Percentiles rank a stretch among this genome's conserved stretches.
phyloP scores from a whole-genome alignment of 2,113 vertebrate genomes.

The Oreochromis niloticus region DNA sequence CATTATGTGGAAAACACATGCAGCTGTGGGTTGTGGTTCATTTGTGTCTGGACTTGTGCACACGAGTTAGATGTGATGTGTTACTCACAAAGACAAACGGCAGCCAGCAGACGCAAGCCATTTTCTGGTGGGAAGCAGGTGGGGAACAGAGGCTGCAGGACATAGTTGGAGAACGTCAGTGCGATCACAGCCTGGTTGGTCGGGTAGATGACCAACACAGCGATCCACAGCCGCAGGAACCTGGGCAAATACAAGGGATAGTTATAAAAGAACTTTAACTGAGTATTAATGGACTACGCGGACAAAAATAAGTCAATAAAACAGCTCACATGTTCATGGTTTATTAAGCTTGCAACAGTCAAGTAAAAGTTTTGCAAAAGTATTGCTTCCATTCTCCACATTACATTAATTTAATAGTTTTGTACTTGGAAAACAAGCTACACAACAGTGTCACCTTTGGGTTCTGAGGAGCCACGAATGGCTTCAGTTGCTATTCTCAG shows the following conservation, averaged over 20 bases:
- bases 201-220: constrained; percentile 90
- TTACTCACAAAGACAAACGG: constrained; percentile 84
- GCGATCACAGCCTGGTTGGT: constrained; percentile 93
- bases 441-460: background rate
- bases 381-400: background rate
- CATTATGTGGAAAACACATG: background rate
- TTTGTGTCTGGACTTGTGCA: background rate
- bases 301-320: background rate
- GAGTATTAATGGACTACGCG: background rate
- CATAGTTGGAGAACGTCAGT: constrained; percentile 90
- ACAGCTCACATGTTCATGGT: background rate
- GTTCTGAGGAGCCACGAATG: background rate
- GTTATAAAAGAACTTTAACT: background rate
- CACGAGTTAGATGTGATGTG: background rate
- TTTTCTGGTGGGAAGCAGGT: constrained; percentile 84
- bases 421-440: background rate
- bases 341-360: background rate
- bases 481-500: background rate
- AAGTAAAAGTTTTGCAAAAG: background rate
- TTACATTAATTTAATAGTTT: background rate
- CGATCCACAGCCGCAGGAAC: constrained; percentile 89
- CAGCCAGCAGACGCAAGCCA: constrained; percentile 83
- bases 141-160: constrained; percentile 88
- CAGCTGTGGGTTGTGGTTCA: background rate
- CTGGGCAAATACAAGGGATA: constrained; percentile 33